A percentile compares a stretch with the other conserved stretches of the same genome.
phyloP scores from a whole-genome alignment of 2,113 vertebrate species.

The Phyllopteryx taeniolatus region DNA sequence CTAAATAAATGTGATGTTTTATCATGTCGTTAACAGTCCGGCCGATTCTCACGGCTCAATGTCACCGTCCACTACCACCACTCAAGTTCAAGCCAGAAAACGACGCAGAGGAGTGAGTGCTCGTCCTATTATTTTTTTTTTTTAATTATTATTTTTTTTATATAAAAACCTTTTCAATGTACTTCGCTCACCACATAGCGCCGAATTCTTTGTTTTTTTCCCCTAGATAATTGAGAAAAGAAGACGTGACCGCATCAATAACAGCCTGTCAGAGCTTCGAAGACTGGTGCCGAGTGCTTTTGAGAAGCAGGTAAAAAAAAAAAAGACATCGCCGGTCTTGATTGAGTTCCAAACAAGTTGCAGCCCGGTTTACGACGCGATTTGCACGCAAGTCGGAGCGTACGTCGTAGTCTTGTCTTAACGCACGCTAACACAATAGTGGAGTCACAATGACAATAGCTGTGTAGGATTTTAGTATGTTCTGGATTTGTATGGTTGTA shows the following conservation, averaged over 20 bases:
- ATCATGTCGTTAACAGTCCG: slow-evolving; percentile 42
- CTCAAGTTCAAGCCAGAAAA: slow-evolving; percentile 92
- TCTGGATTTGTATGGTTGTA: not conserved
- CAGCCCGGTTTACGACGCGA: not conserved
- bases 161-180: too few species aligned
- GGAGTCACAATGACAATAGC: not conserved
- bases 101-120: slow-evolving; percentile 88
- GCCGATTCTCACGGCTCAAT: slow-evolving; percentile 80
- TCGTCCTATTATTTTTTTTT: not conserved
- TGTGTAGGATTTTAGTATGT: not conserved
- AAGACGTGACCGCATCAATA: slow-evolving; percentile 95
- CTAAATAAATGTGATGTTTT: not conserved
- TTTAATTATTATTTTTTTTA: too few species aligned
- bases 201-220: not conserved
- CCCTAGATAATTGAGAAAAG: slow-evolving; percentile 94
- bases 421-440: not conserved
- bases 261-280: slow-evolving; percentile 91
- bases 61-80: slow-evolving; percentile 86
- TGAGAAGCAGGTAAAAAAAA: slow-evolving; percentile 87
- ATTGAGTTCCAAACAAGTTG: too few species aligned
- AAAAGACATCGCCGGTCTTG: not conserved
- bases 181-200: too few species aligned
- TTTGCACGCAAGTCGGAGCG: not conserved
- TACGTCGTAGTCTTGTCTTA: not conserved
- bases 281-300: slow-evolving; percentile 95